Evolutionary conservation across 1,140 invertebrate species (phyloP).

Genomic region (Drosophila bocki): DNA sequence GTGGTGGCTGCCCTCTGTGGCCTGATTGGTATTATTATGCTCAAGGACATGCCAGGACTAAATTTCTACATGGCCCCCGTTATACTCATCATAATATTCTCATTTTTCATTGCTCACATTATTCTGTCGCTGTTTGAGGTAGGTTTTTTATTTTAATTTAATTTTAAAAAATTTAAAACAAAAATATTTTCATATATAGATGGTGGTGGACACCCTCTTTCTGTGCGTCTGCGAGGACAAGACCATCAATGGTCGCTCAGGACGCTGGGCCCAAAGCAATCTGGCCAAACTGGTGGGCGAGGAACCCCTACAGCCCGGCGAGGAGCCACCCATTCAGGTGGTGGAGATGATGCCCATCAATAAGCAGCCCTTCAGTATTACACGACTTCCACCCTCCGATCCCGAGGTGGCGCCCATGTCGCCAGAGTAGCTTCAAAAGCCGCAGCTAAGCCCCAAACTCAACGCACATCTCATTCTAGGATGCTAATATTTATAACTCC

Average conservation of each 20-base stretch:
- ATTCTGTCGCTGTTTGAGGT: slow-evolving; percentile 97
- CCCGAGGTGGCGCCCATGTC: slow-evolving; percentile 70
- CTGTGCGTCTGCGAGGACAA: slow-evolving; percentile 97
- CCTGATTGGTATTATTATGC: slow-evolving; percentile 89
- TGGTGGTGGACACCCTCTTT: slow-evolving; percentile 97
- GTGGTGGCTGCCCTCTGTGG: slow-evolving; percentile 91
- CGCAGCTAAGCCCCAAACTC: slow-evolving; percentile 28
- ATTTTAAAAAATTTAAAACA: background rate
- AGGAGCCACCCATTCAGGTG: slow-evolving; percentile 80
- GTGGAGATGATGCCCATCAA: slow-evolving; percentile 85
- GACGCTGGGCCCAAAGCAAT: slow-evolving; percentile 88
- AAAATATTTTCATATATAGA: slow-evolving; percentile 87
- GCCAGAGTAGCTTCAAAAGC: slow-evolving; percentile 41
- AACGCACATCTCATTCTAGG: slow-evolving; percentile 63
- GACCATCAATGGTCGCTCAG: slow-evolving; percentile 88
- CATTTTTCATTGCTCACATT: slow-evolving; percentile 97
- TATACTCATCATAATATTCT: slow-evolving; percentile 93
- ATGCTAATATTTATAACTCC: slow-evolving; percentile 56
- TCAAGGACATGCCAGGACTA: slow-evolving; percentile 90
- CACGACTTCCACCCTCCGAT: slow-evolving; percentile 58
- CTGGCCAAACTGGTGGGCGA: slow-evolving; percentile 87
- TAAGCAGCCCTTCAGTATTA: slow-evolving; percentile 83
- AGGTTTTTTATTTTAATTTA: slow-evolving; percentile 49
- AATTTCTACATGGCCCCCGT: slow-evolving; percentile 95
- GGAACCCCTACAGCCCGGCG: slow-evolving; percentile 81